Percentiles rank a stretch among this genome's conserved stretches.
phyloP scores from a whole-genome alignment of 2,888 invertebrate species.

The Drosophila prolongata region DNA sequence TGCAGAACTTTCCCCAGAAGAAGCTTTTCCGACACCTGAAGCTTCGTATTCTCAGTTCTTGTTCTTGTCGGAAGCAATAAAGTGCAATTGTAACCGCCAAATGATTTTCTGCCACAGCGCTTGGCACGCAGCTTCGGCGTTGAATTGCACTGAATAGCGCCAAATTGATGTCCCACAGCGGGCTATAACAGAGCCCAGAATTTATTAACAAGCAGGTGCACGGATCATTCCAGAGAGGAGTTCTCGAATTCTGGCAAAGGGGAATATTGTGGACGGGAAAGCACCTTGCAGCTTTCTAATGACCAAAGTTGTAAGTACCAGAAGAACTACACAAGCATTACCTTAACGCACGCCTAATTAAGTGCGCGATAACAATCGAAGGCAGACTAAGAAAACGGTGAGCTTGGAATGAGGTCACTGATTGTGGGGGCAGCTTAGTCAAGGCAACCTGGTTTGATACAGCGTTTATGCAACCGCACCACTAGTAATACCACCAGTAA shows the following conservation, averaged over 20 bases:
- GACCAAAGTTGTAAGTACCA: slow-evolving; percentile 53
- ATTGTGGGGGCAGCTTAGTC: slow-evolving; percentile 41
- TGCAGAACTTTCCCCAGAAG: slow-evolving; percentile 34
- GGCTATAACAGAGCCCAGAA: slow-evolving; percentile 2
- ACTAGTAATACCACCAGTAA: slow-evolving; percentile 21
- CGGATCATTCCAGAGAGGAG: slow-evolving; percentile 48
- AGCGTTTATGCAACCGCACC: slow-evolving; percentile 42
- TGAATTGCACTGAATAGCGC: slow-evolving; percentile 34
- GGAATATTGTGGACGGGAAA: not conserved
- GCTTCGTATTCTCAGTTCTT: slow-evolving; percentile 13
- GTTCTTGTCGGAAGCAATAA: slow-evolving; percentile 71
- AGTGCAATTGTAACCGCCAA: slow-evolving; percentile 60
- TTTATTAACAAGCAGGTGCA: slow-evolving; percentile 51
- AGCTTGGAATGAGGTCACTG: slow-evolving; percentile 61
- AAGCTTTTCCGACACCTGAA: slow-evolving; percentile 45
- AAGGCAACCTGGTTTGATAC: slow-evolving; percentile 17
- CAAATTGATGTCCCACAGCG: slow-evolving; percentile 32
- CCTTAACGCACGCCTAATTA: slow-evolving; percentile 71
- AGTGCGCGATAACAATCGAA: slow-evolving; percentile 64
- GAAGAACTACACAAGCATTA: slow-evolving; percentile 44
- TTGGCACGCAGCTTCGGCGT: slow-evolving; percentile 45
- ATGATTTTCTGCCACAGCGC: slow-evolving; percentile 50
- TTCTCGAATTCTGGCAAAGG: not conserved
- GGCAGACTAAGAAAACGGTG: slow-evolving; percentile 14
- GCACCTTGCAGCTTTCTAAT: slow-evolving; percentile 62